Conservation (phyloP, 2,113 vertebrate genomes). For the Telmatochromis brichardi region DNA sequence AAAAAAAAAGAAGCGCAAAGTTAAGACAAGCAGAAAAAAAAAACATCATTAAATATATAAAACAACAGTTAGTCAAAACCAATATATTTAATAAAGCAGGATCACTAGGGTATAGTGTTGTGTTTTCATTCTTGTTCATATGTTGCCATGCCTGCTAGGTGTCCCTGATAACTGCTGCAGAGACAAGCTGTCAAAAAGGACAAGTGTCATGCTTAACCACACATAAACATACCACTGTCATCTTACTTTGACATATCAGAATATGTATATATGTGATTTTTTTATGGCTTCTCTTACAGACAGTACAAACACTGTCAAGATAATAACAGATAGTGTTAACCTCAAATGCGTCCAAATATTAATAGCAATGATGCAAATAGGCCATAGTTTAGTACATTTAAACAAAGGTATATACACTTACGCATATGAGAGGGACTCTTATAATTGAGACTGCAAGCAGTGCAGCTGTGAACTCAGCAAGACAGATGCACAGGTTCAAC, state of each 20-base stretch:
- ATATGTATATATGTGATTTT: not conserved
- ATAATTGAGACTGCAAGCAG: conserved; percentile 16
- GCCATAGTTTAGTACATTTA: not conserved
- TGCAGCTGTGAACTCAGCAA: conserved; percentile 32
- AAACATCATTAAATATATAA: fast-evolving
- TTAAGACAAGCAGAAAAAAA: not conserved
- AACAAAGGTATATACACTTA: not conserved
- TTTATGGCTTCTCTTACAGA: not conserved
- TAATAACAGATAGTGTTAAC: not conserved
- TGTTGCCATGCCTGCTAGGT: not conserved
- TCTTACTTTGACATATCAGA: not conserved
- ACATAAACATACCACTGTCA: not conserved
- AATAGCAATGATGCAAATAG: not conserved
- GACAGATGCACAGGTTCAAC: conserved; percentile 62
- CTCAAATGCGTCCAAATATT: not conserved
- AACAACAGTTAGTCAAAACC: not conserved
- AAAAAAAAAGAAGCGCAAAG: not conserved
- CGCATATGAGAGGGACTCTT: not conserved
- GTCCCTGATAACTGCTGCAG: not conserved
- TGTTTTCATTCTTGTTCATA: not conserved
- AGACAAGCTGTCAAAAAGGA: not conserved
- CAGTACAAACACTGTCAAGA: not conserved
- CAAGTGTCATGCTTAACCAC: not conserved
- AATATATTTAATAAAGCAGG: not conserved
- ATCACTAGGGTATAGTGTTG: not conserved